These are phyloP conservation scores for Crepidodera aurea DNA, from an alignment of 2,888 invertebrate genomes.

Conservation along the genomic window DNA sequence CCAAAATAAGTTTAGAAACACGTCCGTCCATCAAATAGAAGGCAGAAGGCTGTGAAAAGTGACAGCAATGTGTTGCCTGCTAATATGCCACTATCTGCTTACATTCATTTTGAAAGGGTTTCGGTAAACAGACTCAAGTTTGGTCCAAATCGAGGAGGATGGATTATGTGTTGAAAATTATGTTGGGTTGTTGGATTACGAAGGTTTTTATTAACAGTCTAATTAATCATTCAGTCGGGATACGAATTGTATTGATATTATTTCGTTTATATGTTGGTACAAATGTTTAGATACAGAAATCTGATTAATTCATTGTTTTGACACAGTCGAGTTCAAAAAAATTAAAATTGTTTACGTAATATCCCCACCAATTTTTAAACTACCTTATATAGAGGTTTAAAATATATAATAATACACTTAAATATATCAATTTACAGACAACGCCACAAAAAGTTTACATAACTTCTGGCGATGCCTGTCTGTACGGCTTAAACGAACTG, in stretches of 20 bases:
- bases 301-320: no score
- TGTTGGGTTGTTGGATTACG: no score
- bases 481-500: conserved; percentile 28
- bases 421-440: conserved; percentile 11
- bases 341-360: no score
- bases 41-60: conserved; percentile 37
- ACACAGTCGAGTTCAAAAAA: no score
- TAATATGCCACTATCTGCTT: conserved; percentile 36
- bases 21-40: conserved; percentile 42
- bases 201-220: no score
- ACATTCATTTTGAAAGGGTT: conserved; percentile 29
- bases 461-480: conserved; percentile 27
- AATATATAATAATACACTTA: no score
- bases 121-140: conserved; percentile 14
- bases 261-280: no score
- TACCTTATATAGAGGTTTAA: no score
- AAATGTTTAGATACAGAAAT: no score
- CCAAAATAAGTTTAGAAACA: conserved; percentile 51
- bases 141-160: not conserved
- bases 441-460: conserved; percentile 24
- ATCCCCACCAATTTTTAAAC: no score
- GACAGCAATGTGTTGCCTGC: conserved; percentile 41
- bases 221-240: no score
- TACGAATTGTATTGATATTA: no score
- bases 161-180: not conserved